Conservation (phyloP, 2,113 vertebrate species). For the Cochlearius cochlearius region DNA sequence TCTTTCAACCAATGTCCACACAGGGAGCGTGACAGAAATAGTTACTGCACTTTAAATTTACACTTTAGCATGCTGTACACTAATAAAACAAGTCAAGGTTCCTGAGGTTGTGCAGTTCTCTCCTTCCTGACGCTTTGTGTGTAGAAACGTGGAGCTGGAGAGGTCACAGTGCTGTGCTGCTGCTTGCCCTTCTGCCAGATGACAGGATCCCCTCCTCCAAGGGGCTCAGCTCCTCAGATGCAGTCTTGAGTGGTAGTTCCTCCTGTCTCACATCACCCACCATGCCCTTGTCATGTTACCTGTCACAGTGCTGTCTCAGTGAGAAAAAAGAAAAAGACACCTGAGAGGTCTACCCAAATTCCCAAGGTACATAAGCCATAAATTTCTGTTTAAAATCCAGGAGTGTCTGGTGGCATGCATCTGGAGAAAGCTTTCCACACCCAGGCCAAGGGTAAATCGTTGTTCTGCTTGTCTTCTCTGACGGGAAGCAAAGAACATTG, state of each 20-base stretch:
- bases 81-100: neutral
- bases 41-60: neutral
- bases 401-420: neutral
- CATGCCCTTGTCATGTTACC: neutral
- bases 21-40: fast-evolving
- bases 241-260: neutral
- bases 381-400: neutral
- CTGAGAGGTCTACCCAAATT: neutral
- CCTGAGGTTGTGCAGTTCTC: neutral
- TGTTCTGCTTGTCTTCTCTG: neutral
- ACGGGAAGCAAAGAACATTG: neutral
- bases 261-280: neutral
- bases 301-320: neutral
- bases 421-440: neutral
- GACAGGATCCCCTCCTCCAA: neutral
- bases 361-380: neutral
- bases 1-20: neutral
- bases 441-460: neutral
- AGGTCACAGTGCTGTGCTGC: neutral
- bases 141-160: neutral
- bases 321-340: neutral
- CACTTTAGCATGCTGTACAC: neutral
- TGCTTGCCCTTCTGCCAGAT: neutral
- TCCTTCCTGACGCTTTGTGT: neutral
- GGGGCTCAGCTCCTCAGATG: neutral